Evolutionary conservation across 2,888 invertebrate genomes (phyloP).

Genomic region (Heliconius ethilla): DNA sequence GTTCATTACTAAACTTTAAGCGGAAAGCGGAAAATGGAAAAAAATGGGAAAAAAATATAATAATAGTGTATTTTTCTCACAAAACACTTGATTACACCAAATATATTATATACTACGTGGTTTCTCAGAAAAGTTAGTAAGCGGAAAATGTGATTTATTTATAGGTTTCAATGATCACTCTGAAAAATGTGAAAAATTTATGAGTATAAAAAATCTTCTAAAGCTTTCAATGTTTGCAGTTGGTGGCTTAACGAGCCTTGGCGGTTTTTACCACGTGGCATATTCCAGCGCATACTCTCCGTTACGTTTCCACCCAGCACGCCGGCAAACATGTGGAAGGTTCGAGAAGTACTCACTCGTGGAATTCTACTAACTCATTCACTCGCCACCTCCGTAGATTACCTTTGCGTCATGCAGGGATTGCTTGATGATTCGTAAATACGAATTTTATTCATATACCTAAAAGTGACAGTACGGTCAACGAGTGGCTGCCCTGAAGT

Average conservation of each 20-base stretch:
- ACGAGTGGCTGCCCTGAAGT: too few relatives aligned
- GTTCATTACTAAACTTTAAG: too few relatives aligned
- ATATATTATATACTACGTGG: too few relatives aligned
- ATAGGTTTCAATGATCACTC: too few relatives aligned
- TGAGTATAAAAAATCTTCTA: background rate
- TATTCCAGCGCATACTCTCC: conserved; percentile 56
- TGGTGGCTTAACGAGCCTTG: conserved; percentile 68
- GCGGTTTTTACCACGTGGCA: conserved; percentile 63
- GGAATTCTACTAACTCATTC: conserved; percentile 73
- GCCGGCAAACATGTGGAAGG: conserved; percentile 65
- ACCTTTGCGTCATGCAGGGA: conserved; percentile 76
- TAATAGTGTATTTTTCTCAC: too few relatives aligned
- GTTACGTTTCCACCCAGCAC: conserved; percentile 54
- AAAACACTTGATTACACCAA: too few relatives aligned
- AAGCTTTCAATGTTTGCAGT: conserved; percentile 51
- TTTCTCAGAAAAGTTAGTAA: background rate
- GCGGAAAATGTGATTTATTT: too few relatives aligned
- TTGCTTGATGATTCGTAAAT: conserved; percentile 65
- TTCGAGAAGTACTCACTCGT: conserved; percentile 72
- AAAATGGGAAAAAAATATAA: too few relatives aligned
- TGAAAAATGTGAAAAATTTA: background rate
- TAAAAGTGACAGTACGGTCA: background rate
- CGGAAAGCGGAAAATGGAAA: too few relatives aligned
- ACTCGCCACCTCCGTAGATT: conserved; percentile 75
- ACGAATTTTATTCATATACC: background rate